A percentile compares a stretch with the other conserved stretches of the same genome.
Evolutionary conservation across 2,888 invertebrate species (phyloP).

Genomic region (Himalopsyche kuldschensis): DNA sequence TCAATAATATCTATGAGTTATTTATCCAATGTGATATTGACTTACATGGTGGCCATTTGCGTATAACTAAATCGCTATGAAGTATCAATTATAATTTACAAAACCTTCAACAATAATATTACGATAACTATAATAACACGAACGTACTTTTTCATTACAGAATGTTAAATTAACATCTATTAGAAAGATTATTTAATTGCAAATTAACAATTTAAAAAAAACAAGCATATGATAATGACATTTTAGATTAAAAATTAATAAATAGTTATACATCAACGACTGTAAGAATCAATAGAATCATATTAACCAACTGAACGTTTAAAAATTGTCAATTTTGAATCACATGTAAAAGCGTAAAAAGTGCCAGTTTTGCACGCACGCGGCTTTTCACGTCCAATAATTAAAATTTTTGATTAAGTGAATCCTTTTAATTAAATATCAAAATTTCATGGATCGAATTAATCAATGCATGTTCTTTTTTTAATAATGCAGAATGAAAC

Average conservation of each 20-base stretch:
- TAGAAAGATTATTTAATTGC: background rate
- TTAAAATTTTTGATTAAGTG: too few relatives aligned
- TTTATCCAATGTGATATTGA: background rate
- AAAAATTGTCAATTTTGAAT: background rate
- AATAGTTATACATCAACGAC: background rate
- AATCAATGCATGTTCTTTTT: too few relatives aligned
- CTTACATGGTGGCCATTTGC: background rate
- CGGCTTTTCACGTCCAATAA: too few relatives aligned
- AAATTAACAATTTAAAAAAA: background rate
- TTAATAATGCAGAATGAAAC: too few relatives aligned
- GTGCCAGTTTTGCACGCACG: too few relatives aligned
- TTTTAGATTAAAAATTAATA: background rate
- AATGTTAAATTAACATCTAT: background rate
- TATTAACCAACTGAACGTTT: background rate
- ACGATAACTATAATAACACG: background rate
- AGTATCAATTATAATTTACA: conserved; percentile 1
- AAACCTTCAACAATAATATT: background rate
- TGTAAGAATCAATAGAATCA: background rate
- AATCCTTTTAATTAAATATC: too few relatives aligned
- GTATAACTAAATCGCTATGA: background rate
- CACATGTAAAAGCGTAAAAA: background rate
- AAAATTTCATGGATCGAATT: too few relatives aligned
- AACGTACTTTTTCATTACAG: background rate
- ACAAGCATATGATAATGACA: background rate
- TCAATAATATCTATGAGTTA: background rate